Evolutionary conservation across 2,113 vertebrate genomes (phyloP), one percentile per base, ranked within the genome.

Genomic region (Psophia crepitans): DNA sequence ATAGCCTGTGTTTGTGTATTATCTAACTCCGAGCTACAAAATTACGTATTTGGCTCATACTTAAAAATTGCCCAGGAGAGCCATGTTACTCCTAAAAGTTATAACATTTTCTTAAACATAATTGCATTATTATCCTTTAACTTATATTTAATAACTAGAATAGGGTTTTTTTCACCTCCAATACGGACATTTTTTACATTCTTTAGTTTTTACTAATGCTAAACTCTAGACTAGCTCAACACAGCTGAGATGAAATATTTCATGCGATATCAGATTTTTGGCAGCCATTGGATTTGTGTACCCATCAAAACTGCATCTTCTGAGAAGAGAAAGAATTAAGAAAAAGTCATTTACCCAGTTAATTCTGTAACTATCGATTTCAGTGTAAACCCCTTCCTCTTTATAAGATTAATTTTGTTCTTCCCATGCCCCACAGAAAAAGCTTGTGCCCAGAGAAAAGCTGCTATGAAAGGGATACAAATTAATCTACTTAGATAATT

Each of bases 291-390:
- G 91, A 93, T 97, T 97, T 97, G 94, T 89, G 89, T 94, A 95
- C 94, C 97, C 93, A 97, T 96, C 97, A 96, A 97, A 97, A 97
- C 96, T 96, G 87, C 76, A 95, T 97, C 96, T 98, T 97, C 97
- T 97, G 87, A 98, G 97, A 97, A 96, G 89, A 96, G 97, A 94
- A 97, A 96, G 95, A 97, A 97, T 98, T 97, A 96, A 95, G 87
- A 95, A 92, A 97, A 97, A 86, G 95, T 83, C 75, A 96, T 97
- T 97, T 97, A 90, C 76, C 58, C 92, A 95, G 94, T 95, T 96
- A 94, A 96, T 95, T 96, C 54, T 90, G 94, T 96, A 97, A 96
- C 96, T 97, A 97, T 96, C 54, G 91, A 97, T 97, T 97, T 93
- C 91, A 95, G 93, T 83, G 92, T 90, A 98, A 98, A 94, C 93